Evolutionary conservation across 2,797 vertebrate species (phyloP).

Genomic region (Poecilia wingei): DNA sequence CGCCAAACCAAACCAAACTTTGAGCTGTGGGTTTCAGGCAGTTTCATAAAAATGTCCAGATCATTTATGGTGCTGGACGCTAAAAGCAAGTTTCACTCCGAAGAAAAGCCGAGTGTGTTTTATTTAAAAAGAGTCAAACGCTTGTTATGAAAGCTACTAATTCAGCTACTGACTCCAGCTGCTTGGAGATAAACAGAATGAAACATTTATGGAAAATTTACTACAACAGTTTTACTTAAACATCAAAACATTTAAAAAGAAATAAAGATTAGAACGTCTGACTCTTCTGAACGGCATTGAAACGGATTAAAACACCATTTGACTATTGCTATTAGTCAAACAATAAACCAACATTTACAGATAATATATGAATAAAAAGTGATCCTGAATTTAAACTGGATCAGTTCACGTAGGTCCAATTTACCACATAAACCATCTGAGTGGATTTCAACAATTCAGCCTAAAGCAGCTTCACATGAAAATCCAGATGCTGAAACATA

Average conservation of each 20-base stretch:
- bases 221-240: background rate
- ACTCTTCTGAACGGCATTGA: too few relatives aligned
- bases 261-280: too few relatives aligned
- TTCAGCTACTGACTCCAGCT: background rate
- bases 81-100: background rate
- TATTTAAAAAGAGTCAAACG: background rate
- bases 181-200: background rate
- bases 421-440: too few relatives aligned
- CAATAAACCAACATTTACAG: background rate
- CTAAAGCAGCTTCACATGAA: background rate
- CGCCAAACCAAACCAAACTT: background rate
- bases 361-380: background rate
- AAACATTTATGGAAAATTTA: background rate
- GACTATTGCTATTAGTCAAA: background rate
- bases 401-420: background rate
- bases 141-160: background rate
- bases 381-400: background rate
- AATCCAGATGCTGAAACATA: background rate
- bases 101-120: background rate
- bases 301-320: too few relatives aligned
- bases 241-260: background rate
- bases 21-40: background rate
- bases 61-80: background rate
- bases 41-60: background rate
- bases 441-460: background rate